phyloP scores from a whole-genome alignment of 2,113 vertebrate genomes.

The Aythya baeri region DNA sequence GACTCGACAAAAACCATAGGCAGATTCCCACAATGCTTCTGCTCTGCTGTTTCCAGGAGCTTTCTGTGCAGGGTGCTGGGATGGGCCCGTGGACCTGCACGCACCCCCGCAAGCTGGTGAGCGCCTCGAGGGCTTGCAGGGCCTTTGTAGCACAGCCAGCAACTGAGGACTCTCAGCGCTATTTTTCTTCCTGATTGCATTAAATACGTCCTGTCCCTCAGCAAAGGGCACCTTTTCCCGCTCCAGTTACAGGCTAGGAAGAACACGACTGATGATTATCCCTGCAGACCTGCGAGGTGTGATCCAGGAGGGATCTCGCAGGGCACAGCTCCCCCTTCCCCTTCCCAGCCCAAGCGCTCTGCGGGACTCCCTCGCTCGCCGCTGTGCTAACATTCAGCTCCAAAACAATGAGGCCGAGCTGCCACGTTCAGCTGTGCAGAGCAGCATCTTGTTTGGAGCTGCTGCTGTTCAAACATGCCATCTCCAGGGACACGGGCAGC shows the following conservation, averaged over 20 bases:
- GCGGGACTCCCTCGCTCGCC: neutral
- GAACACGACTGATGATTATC: neutral
- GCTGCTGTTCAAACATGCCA: neutral
- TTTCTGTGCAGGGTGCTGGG: neutral
- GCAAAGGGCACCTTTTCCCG: neutral
- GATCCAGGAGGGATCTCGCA: too few relatives aligned
- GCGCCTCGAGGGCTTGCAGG: neutral
- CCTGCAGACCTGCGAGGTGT: neutral
- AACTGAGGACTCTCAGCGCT: neutral
- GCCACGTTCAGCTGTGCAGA: neutral
- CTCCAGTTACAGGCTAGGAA: neutral
- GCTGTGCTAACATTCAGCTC: neutral
- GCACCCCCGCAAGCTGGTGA: neutral
- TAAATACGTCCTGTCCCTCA: neutral
- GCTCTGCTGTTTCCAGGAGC: neutral
- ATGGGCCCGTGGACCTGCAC: neutral
- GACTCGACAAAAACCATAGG: neutral
- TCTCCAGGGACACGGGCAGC: neutral
- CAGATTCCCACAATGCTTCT: neutral
- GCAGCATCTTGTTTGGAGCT: neutral
- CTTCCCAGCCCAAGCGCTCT: neutral
- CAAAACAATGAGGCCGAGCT: neutral
- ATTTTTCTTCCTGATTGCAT: neutral
- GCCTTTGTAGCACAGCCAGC: neutral
- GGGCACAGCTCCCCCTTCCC: neutral